Base-by-base conservation (phyloP, 2,888 invertebrate species). In the Coremacera marginata region DNA sequence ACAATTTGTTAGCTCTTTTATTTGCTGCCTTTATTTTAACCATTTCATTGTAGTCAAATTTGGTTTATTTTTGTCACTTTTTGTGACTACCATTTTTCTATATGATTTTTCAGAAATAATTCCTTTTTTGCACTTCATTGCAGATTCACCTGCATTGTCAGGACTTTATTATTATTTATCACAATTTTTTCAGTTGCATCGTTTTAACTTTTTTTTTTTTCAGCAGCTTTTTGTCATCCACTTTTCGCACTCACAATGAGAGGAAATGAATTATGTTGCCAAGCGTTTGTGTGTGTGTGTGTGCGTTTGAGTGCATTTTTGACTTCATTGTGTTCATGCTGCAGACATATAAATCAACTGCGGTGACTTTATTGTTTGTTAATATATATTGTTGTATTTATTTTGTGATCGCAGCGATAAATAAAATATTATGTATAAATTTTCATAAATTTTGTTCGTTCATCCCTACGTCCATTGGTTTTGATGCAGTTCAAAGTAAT, bases 261-360 rank as follows among this genome's bases (percentile, higher is more conserved):
- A 86, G 86, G 86, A 86, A 86, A 87, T 87, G 86, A 87, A 86
- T 87, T 87, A 87, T 87, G 87, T 86, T 83, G 82, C 80, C 76
- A 52, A 57, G 67, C 70, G 57, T 27, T 49, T 49, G 77, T 49
- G 71, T 31, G 34, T 70, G 51, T 55, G 37, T 52, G 52, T 44
- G 31, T 34, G 73, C 70, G 83, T 83, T 82, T 82, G 83, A 85
- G 83, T 83, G 84, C 84, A 86, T 83, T 86, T 87, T 86, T 83
- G 83, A 84, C 82, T 84, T 84, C 82, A 86, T 86, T 82, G 79
- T 87, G 84, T 85, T 76, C 57, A 57, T 34, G 62, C 70, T 70
- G 84, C 85, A 87, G 87, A 87, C 86, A 86, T 82, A 87, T 87
- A 87, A 87, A 87, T 87, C 86, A 87, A 86, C 78, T 84, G 83